A percentile compares a stretch with the other conserved stretches of the same genome.
phyloP scores from a whole-genome alignment of 1,140 invertebrate genomes.

The Ruditapes philippinarum region DNA sequence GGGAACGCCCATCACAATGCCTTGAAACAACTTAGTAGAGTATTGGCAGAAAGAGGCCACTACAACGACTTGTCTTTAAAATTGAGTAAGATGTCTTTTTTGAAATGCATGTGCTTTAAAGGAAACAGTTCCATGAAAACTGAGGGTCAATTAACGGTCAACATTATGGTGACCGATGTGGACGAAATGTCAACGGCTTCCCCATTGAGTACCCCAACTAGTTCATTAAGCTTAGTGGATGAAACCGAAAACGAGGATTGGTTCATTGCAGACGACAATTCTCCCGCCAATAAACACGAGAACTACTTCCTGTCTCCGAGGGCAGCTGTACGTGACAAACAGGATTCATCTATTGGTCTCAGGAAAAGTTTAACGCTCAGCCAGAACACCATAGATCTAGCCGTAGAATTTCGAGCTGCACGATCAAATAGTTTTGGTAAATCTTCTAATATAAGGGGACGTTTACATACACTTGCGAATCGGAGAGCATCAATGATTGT shows the following conservation, averaged over 20 bases:
- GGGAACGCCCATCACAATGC: neutral
- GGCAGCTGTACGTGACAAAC: neutral
- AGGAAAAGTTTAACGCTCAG: neutral
- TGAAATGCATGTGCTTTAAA: neutral
- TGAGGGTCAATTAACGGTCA: neutral
- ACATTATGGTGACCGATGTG: neutral
- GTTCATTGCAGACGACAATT: no score
- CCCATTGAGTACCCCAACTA: neutral
- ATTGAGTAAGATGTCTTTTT: neutral
- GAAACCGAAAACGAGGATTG: no score
- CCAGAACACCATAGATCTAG: neutral
- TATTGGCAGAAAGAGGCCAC: neutral
- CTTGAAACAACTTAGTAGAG: neutral
- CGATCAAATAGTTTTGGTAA: constrained; percentile 18
- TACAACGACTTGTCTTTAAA: neutral
- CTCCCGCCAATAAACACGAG: neutral
- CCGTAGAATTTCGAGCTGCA: neutral
- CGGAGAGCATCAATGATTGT: constrained; percentile 29
- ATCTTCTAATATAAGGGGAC: neutral
- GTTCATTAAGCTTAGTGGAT: neutral
- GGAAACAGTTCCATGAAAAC: neutral
- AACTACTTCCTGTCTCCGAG: neutral
- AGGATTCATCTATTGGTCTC: neutral
- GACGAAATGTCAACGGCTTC: neutral
- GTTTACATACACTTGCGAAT: neutral